Percentiles rank a stretch among this genome's conserved stretches.
Conservation (phyloP, 2,797 vertebrate genomes). For the Pantherophis alleghaniensis region DNA sequence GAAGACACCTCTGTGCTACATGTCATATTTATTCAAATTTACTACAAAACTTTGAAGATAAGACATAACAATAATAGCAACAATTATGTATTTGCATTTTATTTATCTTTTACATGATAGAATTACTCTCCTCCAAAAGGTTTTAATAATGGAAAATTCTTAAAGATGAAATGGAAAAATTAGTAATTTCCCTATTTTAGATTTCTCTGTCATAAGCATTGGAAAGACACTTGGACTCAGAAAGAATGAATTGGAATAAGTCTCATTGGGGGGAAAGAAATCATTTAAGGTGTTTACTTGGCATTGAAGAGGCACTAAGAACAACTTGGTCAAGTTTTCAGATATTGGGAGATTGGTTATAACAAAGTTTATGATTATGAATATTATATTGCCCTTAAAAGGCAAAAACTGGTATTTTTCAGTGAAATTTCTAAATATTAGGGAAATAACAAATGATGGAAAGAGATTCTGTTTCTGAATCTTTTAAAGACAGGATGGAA, state of each 20-base stretch:
- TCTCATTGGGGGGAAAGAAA: not conserved
- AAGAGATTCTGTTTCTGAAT: not conserved
- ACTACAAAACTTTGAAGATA: not conserved
- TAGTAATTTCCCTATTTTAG: not conserved
- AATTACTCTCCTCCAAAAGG: not conserved
- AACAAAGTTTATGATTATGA: not conserved
- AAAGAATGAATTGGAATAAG: not conserved
- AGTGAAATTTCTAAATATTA: not conserved
- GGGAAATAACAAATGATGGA: not conserved
- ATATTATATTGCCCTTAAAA: not conserved
- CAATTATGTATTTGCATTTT: not conserved
- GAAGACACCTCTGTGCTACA: not conserved
- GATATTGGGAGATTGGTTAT: not conserved
- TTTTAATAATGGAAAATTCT: not conserved
- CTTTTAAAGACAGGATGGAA: constrained; percentile 41
- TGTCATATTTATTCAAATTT: not conserved
- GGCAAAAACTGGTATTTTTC: not conserved
- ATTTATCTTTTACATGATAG: not conserved
- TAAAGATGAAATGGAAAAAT: not conserved
- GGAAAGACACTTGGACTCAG: not conserved
- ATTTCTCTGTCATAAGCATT: not conserved
- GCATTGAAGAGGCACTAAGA: not conserved
- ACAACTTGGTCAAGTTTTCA: not conserved
- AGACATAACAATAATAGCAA: not conserved
- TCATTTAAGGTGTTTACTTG: not conserved